Base-by-base conservation (phyloP, 2,888 invertebrate genomes). In the Brachyopa scutellaris region DNA sequence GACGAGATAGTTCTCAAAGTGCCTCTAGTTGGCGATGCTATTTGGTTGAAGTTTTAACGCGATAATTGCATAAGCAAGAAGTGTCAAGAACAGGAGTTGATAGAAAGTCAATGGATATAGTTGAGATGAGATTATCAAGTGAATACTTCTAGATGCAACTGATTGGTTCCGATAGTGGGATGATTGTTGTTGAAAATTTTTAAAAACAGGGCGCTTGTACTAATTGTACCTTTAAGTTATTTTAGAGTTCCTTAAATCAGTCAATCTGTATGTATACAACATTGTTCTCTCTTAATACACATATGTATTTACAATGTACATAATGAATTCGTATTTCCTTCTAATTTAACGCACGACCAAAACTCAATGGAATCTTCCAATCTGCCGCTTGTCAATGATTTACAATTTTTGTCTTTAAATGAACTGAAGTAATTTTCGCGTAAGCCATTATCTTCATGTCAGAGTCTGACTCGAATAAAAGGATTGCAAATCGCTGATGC, bases 401-500 rank as follows among this genome's bases (percentile, higher is more conserved):
- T 66, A 23, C 13, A 64, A 38, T 66, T 53, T 66, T 49, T 59
- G 40, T 64, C 64, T 72, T 66, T 49, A 29, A 47, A 47, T 31
- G 62, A 61, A 61, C 26, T 42, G 21, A 55, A 70, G 72, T 66
- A 57, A 72, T 66, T 78, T 72, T 78, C 59, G 33, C 64, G 72
- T 57, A 47, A 40, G 21, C 73, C 73, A 79, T 72, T 73, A 79
- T 73, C 59, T 53, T 31, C 59, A 59, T 64, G 78, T 59, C 59
- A 45, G 45, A 53, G 15, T 49, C 38, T 21, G 42, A 36, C 9
- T 49, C 3, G n/a, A 49, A 51, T 45, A 61, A 79, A 73, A 49
- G 73, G 59, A 79, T 73, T 73, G 59, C 73, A 73, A 73, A 79
- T 59, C 66, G 73, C 73, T 79, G 78, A 73, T 73, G 78, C 78